Conservation (phyloP, 1,140 invertebrate genomes). For the Drosophila navojoa region DNA sequence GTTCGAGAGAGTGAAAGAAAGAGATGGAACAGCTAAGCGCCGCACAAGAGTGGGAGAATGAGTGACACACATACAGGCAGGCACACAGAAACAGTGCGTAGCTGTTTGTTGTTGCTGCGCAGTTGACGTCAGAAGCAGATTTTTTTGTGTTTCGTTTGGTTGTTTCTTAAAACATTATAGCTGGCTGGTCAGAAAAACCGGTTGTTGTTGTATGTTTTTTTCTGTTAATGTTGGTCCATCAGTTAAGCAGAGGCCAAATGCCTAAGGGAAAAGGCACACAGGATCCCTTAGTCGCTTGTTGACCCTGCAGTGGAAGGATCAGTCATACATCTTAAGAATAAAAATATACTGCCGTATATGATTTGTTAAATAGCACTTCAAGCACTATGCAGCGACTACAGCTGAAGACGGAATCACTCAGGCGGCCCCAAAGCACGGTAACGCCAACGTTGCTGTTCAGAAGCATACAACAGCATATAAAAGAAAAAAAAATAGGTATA, state of each 20-base stretch:
- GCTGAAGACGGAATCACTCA: constrained; percentile 31
- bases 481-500: constrained; percentile 77
- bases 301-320: neutral
- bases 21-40: constrained; percentile 4
- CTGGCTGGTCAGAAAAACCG: constrained; percentile 71
- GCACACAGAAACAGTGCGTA: constrained; percentile 42
- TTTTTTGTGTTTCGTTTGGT: constrained; percentile 37
- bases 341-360: constrained; percentile 21
- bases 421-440: constrained; percentile 54
- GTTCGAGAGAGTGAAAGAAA: constrained; percentile 9
- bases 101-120: constrained; percentile 41
- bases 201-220: constrained; percentile 53
- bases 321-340: neutral
- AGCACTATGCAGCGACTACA: constrained; percentile 22
- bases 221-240: constrained; percentile 51
- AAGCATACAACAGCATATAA: too few species aligned
- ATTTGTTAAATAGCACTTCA: constrained; percentile 23
- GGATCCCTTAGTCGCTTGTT: constrained; percentile 7
- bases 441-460: constrained; percentile 49
- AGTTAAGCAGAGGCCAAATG: neutral
- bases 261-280: constrained; percentile 4
- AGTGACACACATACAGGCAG: constrained; percentile 16
- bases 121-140: constrained; percentile 75
- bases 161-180: constrained; percentile 47
- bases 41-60: constrained; percentile 31